Evolutionary conservation across 2,797 vertebrate genomes (phyloP).

Genomic region (Cryptoprocta ferox): DNA sequence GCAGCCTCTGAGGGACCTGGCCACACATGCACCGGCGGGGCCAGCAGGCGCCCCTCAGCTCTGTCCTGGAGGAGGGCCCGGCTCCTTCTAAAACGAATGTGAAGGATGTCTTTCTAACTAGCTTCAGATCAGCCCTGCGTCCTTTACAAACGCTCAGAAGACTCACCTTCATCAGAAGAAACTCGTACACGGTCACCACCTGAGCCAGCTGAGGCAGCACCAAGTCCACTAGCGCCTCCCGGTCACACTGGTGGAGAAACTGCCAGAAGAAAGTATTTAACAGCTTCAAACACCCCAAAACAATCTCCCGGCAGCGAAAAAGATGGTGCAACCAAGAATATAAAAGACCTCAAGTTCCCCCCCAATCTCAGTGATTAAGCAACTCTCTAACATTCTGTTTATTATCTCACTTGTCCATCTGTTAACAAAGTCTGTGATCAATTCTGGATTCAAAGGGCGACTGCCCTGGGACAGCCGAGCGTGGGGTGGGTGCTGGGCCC

Average conservation of each 20-base stretch:
- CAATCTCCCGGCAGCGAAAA: neutral
- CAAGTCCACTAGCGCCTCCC: conserved; percentile 93
- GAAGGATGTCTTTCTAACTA: neutral
- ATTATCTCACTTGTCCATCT: fast-evolving
- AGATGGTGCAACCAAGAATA: neutral
- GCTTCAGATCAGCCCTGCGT: neutral
- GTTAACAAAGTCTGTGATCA: neutral
- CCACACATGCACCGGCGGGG: fast-evolving
- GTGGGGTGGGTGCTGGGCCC: fast-evolving
- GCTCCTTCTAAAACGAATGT: neutral
- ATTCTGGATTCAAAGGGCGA: neutral
- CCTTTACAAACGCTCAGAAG: neutral
- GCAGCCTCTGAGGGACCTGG: neutral
- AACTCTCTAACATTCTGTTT: fast-evolving
- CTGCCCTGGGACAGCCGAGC: fast-evolving
- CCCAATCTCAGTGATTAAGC: neutral
- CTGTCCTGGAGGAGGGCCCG: neutral
- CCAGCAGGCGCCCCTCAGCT: neutral
- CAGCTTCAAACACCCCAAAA: neutral
- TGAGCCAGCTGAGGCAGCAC: conserved; percentile 93
- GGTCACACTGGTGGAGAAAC: conserved; percentile 92
- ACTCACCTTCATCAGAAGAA: conserved; percentile 94
- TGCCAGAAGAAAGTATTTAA: conserved; percentile 73
- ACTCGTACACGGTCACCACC: conserved; percentile 93
- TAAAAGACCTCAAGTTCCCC: neutral